Conservation (phyloP, 2,888 invertebrate species). For the Parnassius smintheus region DNA sequence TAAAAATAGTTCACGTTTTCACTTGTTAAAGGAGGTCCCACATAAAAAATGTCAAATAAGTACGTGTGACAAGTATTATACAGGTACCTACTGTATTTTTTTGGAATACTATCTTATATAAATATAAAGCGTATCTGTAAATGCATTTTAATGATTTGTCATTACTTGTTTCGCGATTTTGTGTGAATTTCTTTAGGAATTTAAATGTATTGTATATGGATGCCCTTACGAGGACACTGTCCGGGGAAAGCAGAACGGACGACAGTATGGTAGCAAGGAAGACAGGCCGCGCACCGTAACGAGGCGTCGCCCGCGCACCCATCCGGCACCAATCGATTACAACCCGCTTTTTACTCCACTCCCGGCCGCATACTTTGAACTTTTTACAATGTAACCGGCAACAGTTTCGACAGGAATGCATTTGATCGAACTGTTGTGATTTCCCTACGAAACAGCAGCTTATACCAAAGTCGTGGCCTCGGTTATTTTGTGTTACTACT, state of each 20-base stretch:
- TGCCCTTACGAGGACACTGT: background rate
- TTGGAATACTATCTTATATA: too few species aligned
- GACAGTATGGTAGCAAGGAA: slow-evolving; percentile 18
- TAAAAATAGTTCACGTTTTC: too few species aligned
- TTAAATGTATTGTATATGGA: too few species aligned
- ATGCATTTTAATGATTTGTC: too few species aligned
- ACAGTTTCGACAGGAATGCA: slow-evolving; percentile 21
- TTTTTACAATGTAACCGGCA: slow-evolving; percentile 35
- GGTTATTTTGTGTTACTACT: too few species aligned
- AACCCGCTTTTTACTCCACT: slow-evolving; percentile 57
- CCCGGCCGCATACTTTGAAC: slow-evolving; percentile 52
- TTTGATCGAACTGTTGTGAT: slow-evolving; percentile 7
- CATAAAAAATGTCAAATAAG: too few species aligned
- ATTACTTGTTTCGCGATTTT: too few species aligned
- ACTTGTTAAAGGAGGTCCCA: too few species aligned
- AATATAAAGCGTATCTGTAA: too few species aligned
- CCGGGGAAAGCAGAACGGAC: slow-evolving; percentile 22
- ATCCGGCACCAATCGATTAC: slow-evolving; percentile 67
- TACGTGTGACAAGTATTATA: too few species aligned
- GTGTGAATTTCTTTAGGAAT: too few species aligned
- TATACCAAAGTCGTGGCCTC: background rate
- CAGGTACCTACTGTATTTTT: too few species aligned
- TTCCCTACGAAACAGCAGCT: slow-evolving; percentile 1
- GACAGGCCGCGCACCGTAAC: slow-evolving; percentile 41
- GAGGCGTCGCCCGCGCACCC: slow-evolving; percentile 50